Evolutionary conservation across 2,113 vertebrate species (phyloP), one percentile per base, ranked within the genome.

Genomic region (Channa argus): DNA sequence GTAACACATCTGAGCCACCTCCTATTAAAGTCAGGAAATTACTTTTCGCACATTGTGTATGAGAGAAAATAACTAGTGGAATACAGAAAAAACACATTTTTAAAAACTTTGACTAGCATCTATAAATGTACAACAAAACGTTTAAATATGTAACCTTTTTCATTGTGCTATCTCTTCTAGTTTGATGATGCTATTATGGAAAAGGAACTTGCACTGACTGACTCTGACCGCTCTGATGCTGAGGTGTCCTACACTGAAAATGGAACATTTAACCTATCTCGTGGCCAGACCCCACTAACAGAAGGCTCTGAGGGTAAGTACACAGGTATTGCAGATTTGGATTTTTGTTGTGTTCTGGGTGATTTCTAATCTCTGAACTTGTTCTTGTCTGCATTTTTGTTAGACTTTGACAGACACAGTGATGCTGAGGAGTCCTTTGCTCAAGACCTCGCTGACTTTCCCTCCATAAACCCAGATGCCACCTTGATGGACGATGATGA

Each of bases 381-480:
- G 6, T 58, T 9, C 4, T 0, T 38, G 0, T 66, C 7, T 78
- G 24, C 65, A 2, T 15, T 46, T 56, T 64, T 49, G 44, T 34
- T 46, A 99, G 97, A 98, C 70, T 71, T 98, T 15, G 97, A 99
- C 2, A 94, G 96, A 64, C 97, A 98, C 92, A 98, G 97, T 63
- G 97, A 99, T 78, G 95, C 96, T 7, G 98, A 99, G 84, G 98
- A 98, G 69, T 97, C 97, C 10, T 98, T 99, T 79, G 96, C 97
- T 60, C 93, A 94, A 71, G 97, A 98, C 82, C 97, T 99, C 33
- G 95, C 95, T 0, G 97, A 98, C 82, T 99, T 99, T 84, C 98
- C 97, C 63, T 99, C 97, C 53, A 97, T 99, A 73, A 99, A 98
- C 61, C 96, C 97, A 0, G 97, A 98, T 51, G 91, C 90, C 41